These are phyloP conservation scores for Manis javanica DNA, from an alignment of 2,797 vertebrate genomes.

Conservation along the genomic window DNA sequence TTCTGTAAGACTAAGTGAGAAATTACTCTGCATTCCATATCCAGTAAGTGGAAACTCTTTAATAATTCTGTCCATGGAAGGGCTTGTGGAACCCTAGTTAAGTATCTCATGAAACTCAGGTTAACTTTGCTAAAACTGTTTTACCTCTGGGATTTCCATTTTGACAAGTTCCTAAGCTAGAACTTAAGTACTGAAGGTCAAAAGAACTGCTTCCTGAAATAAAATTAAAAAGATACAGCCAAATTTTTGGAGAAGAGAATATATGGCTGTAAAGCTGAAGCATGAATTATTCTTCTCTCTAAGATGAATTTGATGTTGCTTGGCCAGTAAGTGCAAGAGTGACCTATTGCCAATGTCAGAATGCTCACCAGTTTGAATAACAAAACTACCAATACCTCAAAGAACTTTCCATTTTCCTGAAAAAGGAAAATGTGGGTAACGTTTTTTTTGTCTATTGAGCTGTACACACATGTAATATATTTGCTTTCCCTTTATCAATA, in stretches of 20 bases:
- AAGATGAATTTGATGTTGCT: background rate
- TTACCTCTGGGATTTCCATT: background rate
- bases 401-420: background rate
- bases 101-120: background rate
- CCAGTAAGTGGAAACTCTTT: background rate
- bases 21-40: background rate
- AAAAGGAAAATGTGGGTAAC: background rate
- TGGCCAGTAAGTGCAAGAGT: background rate
- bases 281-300: background rate
- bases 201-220: background rate
- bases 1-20: background rate
- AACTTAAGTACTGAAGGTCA: background rate
- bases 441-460: background rate
- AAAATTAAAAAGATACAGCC: background rate
- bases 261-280: background rate
- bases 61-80: background rate
- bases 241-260: background rate
- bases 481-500: conserved; percentile 1
- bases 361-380: background rate
- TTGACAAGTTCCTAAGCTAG: background rate
- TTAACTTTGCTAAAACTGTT: background rate
- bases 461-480: background rate
- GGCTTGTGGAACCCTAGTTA: background rate
- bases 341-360: background rate
- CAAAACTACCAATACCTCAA: background rate